These are phyloP conservation scores for Cryptocephalus moraei DNA, from an alignment of 2,888 invertebrate species.

Conservation along the genomic window DNA sequence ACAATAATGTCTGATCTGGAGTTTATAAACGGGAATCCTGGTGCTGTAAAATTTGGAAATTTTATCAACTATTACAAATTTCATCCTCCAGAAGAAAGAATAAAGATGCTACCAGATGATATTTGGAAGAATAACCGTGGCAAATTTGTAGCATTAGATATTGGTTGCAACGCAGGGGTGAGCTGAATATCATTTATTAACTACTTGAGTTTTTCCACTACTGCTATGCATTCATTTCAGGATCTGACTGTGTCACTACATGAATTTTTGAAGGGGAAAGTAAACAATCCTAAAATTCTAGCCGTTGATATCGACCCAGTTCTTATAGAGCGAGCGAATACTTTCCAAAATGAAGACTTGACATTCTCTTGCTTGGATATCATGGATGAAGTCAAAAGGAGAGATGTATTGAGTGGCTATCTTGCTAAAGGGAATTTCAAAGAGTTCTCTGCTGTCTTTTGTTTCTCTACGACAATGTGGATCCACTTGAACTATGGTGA, in stretches of 20 bases:
- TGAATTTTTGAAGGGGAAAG: constrained; percentile 40
- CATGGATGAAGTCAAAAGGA: constrained; percentile 37
- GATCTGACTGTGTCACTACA: constrained; percentile 55
- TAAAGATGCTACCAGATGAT: constrained; percentile 48
- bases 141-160: constrained; percentile 34
- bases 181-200: constrained; percentile 15
- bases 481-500: constrained; percentile 80
- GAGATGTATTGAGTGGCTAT: constrained; percentile 38
- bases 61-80: constrained; percentile 83
- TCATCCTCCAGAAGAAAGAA: constrained; percentile 59
- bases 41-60: constrained; percentile 70
- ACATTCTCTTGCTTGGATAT: constrained; percentile 52
- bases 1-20: constrained; percentile 8
- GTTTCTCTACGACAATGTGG: constrained; percentile 86
- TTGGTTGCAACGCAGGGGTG: constrained; percentile 74
- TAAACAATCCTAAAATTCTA: constrained; percentile 41
- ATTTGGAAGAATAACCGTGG: constrained; percentile 33
- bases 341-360: constrained; percentile 40
- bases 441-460: constrained; percentile 59
- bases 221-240: constrained; percentile 32
- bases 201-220: background rate
- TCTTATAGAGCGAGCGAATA: constrained; percentile 56
- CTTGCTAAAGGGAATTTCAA: constrained; percentile 36
- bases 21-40: constrained; percentile 55
- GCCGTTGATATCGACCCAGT: constrained; percentile 67